Base-by-base conservation (phyloP, 1,140 invertebrate species). In the Ooceraea biroi region DNA sequence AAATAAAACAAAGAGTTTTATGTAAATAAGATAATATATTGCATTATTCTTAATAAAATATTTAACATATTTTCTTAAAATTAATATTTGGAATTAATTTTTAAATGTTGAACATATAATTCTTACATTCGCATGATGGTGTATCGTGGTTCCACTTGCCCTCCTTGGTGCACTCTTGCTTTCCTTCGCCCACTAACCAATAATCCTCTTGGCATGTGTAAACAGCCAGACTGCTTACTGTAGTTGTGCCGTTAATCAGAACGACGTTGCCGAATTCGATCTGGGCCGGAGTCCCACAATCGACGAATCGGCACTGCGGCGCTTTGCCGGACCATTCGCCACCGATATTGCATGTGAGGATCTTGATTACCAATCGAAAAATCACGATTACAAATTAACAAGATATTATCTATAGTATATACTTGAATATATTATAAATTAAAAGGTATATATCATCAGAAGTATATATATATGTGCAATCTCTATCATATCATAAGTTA, bases 141-240 rank as follows among this genome's bases (percentile, higher is more conserved):
- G 97, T 96, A 83, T 97, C 96, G 41, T 96, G 96, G 0, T 97
- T 98, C 98, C 98, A 99, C 90, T 96, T 97, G 7, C 98, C 98
- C 74, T 98, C 97, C 58, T 96, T 95, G 3, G 96, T 96, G 93
- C 98, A 99, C 2, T 95, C 96, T 36, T 97, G 95, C 44, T 95
- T 96, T 0, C 95, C 95, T 27, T 96, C 96, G 0, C 97, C 97
- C 36, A 96, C 95, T 19, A 99, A 94, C 96, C 97, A 98, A 92
- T 98, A 97, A 90, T 98, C 97, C 22, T 96, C 94, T 50, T 96
- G 95, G 91, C 98, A 99, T 48, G 95, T 95, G 92, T 98, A 99
- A 76, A 96, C 95, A 0, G 97, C 96, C 11, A 97, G 91, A 58
- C 97, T 97, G 8, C 96, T 96, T 44, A 97, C 97, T 0, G 97